phyloP scores from a whole-genome alignment of 2,888 invertebrate species.

The Acleris literana region DNA sequence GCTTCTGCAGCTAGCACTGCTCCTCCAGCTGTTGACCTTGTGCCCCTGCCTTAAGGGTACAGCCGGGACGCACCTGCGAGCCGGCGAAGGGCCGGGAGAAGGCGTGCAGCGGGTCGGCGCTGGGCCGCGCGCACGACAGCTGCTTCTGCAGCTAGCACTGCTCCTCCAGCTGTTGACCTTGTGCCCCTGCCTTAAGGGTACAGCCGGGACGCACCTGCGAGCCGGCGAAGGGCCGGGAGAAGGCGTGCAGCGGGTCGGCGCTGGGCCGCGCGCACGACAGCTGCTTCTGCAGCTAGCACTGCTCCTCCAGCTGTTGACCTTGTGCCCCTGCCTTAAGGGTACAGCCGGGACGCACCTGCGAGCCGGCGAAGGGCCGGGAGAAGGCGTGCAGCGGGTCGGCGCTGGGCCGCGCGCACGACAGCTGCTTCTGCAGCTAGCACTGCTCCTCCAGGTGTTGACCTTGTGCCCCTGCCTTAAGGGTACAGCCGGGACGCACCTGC shows the following conservation, averaged over 20 bases:
- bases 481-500: constrained; percentile 58
- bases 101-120: constrained; percentile 48
- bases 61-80: constrained; percentile 61
- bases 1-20: no score
- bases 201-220: constrained; percentile 61
- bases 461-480: constrained; percentile 36
- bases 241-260: constrained; percentile 47
- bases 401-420: constrained; percentile 49
- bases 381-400: constrained; percentile 16
- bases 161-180: no score
- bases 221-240: constrained; percentile 83
- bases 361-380: no score
- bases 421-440: no score
- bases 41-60: constrained; percentile 54
- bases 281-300: no score
- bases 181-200: constrained; percentile 42
- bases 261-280: no score
- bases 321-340: no score
- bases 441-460: no score
- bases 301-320: no score
- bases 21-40: no score
- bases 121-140: constrained; percentile 55
- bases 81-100: constrained; percentile 83
- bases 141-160: no score
- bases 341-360: no score